Conservation (phyloP, 2,113 vertebrate genomes). For the Zeus faber region DNA sequence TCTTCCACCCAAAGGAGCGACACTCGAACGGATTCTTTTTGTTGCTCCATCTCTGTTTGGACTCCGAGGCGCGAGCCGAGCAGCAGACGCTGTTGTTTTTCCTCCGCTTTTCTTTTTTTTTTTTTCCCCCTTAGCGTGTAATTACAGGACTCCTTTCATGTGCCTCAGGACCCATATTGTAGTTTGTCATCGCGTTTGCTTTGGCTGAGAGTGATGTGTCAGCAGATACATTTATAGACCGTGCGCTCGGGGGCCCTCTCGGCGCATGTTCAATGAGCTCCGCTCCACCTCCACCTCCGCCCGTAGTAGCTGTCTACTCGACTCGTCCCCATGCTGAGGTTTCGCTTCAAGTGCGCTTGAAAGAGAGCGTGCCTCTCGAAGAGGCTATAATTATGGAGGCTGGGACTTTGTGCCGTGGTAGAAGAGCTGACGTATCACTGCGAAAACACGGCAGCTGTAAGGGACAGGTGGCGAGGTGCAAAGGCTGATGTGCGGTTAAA, state of each 20-base stretch:
- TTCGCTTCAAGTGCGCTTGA: too few species aligned
- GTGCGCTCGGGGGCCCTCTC: slow-evolving; percentile 17
- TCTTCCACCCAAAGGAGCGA: too few species aligned
- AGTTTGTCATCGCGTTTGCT: slow-evolving; percentile 58
- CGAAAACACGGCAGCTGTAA: slow-evolving; percentile 34
- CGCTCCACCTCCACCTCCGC: not conserved
- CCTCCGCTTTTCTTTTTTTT: not conserved
- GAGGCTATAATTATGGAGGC: too few species aligned
- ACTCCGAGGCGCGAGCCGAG: not conserved
- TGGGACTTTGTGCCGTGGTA: too few species aligned
- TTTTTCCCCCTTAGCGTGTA: slow-evolving; percentile 30
- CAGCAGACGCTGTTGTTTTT: slow-evolving; percentile 30
- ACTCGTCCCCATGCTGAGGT: too few species aligned
- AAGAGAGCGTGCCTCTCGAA: too few species aligned
- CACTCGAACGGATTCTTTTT: not conserved
- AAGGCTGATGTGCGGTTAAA: slow-evolving; percentile 26
- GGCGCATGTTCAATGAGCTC: not conserved
- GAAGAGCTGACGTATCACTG: slow-evolving; percentile 40
- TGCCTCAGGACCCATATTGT: slow-evolving; percentile 39
- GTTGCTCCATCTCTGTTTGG: too few species aligned
- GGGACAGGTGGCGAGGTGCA: slow-evolving; percentile 32
- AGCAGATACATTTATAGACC: slow-evolving; percentile 57
- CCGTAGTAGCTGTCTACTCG: too few species aligned
- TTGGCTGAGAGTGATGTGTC: slow-evolving; percentile 44
- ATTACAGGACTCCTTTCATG: slow-evolving; percentile 50